Conservation (phyloP, 2,888 invertebrate genomes). For the Cephonodes hylas region DNA sequence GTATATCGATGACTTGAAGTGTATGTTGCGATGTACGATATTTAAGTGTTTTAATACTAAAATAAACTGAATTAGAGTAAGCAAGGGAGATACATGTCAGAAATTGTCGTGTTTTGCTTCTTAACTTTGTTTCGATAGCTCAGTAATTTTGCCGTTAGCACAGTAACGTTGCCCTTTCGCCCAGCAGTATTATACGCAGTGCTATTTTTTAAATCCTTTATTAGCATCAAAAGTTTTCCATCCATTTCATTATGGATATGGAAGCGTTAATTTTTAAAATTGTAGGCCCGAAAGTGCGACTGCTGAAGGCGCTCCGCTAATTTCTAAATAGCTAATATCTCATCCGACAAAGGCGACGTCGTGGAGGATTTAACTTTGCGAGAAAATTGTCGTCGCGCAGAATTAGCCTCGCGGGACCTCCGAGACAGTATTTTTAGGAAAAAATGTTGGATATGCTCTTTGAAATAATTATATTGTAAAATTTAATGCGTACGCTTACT, state of each 20-base stretch:
- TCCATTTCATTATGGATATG: slow-evolving; percentile 8
- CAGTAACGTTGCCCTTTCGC: no score
- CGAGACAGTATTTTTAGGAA: background rate
- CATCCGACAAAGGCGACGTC: slow-evolving; percentile 12
- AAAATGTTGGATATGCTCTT: background rate
- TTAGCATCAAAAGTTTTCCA: background rate
- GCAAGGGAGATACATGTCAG: no score
- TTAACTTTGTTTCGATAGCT: no score
- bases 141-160: no score
- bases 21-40: no score
- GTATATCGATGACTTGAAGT: no score
- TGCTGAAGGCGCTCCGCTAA: background rate
- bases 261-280: slow-evolving; percentile 3
- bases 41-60: no score
- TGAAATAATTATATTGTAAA: background rate
- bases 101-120: no score
- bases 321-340: slow-evolving; percentile 13
- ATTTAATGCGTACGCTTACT: background rate
- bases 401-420: slow-evolving; percentile 5
- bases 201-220: background rate
- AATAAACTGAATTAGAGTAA: no score
- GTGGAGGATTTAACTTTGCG: background rate
- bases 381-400: slow-evolving; percentile 12
- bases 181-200: no score
- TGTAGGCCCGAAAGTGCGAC: background rate